Base-by-base conservation (phyloP, 2,888 invertebrate genomes). In the Euclidia mi region DNA sequence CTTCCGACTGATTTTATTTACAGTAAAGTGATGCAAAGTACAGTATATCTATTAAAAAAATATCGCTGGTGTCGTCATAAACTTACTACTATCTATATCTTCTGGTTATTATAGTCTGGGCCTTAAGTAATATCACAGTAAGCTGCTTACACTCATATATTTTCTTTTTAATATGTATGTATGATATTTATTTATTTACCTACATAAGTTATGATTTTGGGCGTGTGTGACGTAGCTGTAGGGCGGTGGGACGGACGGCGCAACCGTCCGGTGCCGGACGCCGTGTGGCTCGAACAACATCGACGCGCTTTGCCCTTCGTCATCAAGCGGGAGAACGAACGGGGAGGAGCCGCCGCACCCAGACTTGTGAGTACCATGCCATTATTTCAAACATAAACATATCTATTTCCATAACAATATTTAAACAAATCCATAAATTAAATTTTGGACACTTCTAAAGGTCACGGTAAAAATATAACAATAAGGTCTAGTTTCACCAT, bases 271-370 rank as follows among this genome's bases (percentile, higher is more conserved):
- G 94, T 94, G 63, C 94, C 94, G 3, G 94, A 94, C 74, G 94
- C 94, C 32, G 94, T 94, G 61, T 94, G 94, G 94, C 79, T 94
- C 56, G 94, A 94, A 71, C 94, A 94, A 64, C 94, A 94, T 40
- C 91, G 94, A 43, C 90, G 94, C 50, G 94, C 94, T 42, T 80
- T 94, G 75, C 94, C 94, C 60, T 94, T 94, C 82, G 91, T 92
- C 71, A 89, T 94, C 74, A 94, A 94, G 81, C 73, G 94, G 32
- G 94, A 94, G 80, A 94, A 93, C 82, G 94, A 93, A 71, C 80
- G 92, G 40, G 84, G 91, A 37, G 75, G 76, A 41, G 76, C 81
- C 37, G 81, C 83, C 31, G 87, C 89, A 32, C 94, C 94, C 6
- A 85, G 94, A 78, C 88, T 95, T 77, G 94, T 94, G 66, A 90